Evolutionary conservation across 2,888 invertebrate genomes (phyloP).

Genomic region (Druceiella hillmani): DNA sequence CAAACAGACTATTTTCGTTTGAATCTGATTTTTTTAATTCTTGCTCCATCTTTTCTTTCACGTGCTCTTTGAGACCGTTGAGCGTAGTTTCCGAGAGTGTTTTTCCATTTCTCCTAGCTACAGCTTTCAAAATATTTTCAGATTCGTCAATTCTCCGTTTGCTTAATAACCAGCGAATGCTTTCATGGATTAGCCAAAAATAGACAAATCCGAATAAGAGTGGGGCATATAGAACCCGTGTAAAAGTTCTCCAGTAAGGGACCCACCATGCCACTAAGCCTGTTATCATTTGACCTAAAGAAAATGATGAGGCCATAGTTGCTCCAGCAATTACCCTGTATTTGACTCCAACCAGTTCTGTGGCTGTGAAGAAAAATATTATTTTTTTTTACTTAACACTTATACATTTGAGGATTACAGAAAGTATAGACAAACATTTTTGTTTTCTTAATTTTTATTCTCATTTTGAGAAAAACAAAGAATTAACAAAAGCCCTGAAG

Average conservation of each 20-base stretch:
- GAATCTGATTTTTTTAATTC: too few species aligned
- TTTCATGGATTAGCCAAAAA: slow-evolving; percentile 64
- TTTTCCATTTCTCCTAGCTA: slow-evolving; percentile 57
- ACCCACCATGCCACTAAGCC: slow-evolving; percentile 62
- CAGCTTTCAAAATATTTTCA: slow-evolving; percentile 51
- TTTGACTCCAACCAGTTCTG: slow-evolving; percentile 72
- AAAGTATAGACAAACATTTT: too few species aligned
- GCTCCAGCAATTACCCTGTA: slow-evolving; percentile 66
- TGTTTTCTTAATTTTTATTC: too few species aligned
- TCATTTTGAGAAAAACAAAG: too few species aligned
- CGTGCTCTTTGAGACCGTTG: slow-evolving; percentile 11
- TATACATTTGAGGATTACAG: too few species aligned
- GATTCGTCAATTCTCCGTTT: slow-evolving; percentile 59
- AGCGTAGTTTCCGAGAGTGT: slow-evolving; percentile 46
- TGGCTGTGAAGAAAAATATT: slow-evolving; percentile 41
- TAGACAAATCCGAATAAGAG: slow-evolving; percentile 60
- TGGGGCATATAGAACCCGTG: slow-evolving; percentile 62
- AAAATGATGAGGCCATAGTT: slow-evolving; percentile 62
- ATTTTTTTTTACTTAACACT: too few species aligned
- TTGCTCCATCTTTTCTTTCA: too few species aligned
- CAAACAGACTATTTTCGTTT: slow-evolving; percentile 28
- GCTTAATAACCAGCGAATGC: slow-evolving; percentile 70
- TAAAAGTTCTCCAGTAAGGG: slow-evolving; percentile 62
- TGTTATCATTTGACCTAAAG: slow-evolving; percentile 62
- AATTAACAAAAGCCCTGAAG: too few species aligned